Percentiles rank a stretch among this genome's conserved stretches.
Evolutionary conservation across 2,888 invertebrate species (phyloP).

Genomic region (Mesorhabditis belari): DNA sequence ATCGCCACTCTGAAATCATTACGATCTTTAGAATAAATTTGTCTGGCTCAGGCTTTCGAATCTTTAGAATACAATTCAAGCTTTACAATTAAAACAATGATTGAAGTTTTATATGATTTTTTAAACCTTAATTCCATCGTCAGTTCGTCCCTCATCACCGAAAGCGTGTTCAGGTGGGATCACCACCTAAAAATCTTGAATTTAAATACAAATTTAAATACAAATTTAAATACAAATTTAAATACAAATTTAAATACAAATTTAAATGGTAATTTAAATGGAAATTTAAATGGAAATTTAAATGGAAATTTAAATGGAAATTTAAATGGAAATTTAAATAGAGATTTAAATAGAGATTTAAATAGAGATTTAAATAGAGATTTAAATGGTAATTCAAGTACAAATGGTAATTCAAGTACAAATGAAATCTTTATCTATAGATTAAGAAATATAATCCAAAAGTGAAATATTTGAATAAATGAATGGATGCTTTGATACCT

Average conservation of each 20-base stretch:
- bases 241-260: too few relatives aligned
- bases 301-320: too few relatives aligned
- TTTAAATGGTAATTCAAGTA: too few relatives aligned
- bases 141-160: slow-evolving; percentile 28
- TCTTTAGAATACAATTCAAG: background rate
- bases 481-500: slow-evolving; percentile 15
- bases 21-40: background rate
- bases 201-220: background rate
- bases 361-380: too few relatives aligned
- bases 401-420: too few relatives aligned
- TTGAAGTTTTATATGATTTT: background rate
- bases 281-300: too few relatives aligned
- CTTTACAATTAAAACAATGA: background rate
- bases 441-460: background rate
- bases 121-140: background rate
- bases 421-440: slow-evolving; percentile 38
- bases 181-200: slow-evolving; percentile 15
- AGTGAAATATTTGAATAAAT: too few relatives aligned
- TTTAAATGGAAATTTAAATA: too few relatives aligned
- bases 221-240: too few relatives aligned
- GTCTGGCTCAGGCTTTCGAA: too few relatives aligned
- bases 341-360: too few relatives aligned
- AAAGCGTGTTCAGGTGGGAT: slow-evolving; percentile 48
- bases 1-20: slow-evolving; percentile 35
- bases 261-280: too few relatives aligned